These are phyloP conservation scores for Asarcornis scutulata DNA, from an alignment of 2,113 vertebrate genomes.

Conservation along the genomic window DNA sequence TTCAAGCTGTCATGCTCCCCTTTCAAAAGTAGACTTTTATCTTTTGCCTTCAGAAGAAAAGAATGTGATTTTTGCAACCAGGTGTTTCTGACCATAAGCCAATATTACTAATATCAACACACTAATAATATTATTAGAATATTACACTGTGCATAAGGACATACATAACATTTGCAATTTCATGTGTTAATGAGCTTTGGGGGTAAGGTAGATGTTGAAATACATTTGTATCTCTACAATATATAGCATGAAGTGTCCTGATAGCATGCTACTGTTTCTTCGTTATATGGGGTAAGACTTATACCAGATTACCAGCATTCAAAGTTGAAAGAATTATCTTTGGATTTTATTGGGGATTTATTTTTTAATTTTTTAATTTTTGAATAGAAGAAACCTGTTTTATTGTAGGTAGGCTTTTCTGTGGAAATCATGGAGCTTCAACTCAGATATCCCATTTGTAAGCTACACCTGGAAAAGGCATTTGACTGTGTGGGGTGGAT, in stretches of 20 bases:
- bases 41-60: constrained; percentile 41
- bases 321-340: constrained; percentile 32
- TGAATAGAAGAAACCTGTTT: constrained; percentile 16
- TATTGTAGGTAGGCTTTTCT: constrained; percentile 48
- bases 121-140: constrained; percentile 37
- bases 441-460: not conserved
- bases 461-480: not conserved
- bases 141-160: not conserved
- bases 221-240: constrained; percentile 31
- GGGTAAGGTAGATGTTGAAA: constrained; percentile 13
- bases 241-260: constrained; percentile 7
- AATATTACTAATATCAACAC: constrained; percentile 66
- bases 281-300: constrained; percentile 31
- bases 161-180: constrained; percentile 21
- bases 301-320: not conserved
- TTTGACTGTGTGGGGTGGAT: not conserved
- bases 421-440: not conserved
- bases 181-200: constrained; percentile 1
- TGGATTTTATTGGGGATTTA: constrained; percentile 14
- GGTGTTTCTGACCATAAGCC: constrained; percentile 54
- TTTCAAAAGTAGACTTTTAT: constrained; percentile 51
- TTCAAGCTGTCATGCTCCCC: constrained; percentile 1
- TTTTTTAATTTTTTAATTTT: not conserved
- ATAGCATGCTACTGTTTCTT: not conserved
- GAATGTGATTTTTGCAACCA: constrained; percentile 37